Evolutionary conservation across 2,888 invertebrate species (phyloP).

Genomic region (Malachius bipustulatus): DNA sequence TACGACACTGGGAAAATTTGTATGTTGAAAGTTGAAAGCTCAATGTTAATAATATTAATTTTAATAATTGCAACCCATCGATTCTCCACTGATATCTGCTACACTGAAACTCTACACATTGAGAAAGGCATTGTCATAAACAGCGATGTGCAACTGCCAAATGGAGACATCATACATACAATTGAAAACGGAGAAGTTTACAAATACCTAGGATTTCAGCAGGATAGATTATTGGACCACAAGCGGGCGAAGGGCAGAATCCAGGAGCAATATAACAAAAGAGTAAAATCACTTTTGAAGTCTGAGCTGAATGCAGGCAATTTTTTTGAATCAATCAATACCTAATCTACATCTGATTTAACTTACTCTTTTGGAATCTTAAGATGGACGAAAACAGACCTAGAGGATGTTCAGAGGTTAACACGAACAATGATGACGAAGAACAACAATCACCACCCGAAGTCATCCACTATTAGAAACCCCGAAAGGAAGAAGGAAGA

Average conservation of each 20-base stretch:
- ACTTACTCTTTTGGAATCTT: background rate
- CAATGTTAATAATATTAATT: no score
- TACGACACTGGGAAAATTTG: no score
- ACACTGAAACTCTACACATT: no score
- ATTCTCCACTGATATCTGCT: no score
- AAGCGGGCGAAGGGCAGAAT: background rate
- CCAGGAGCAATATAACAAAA: background rate
- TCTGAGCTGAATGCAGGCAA: background rate
- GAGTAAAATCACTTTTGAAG: background rate
- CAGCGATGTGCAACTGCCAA: no score
- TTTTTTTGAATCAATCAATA: no score
- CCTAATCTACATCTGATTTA: no score
- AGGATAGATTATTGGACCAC: background rate
- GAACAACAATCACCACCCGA: background rate
- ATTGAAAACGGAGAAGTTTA: background rate
- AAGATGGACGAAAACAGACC: background rate
- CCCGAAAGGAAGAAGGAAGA: slow-evolving; percentile 1
- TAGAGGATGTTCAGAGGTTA: background rate
- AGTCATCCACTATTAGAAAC: background rate
- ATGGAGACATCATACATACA: background rate
- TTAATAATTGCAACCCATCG: no score
- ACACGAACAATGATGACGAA: slow-evolving; percentile 1
- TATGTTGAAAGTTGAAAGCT: no score
- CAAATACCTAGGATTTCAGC: slow-evolving; percentile 3
- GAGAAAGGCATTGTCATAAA: no score